Conservation (phyloP, 2,888 invertebrate genomes). For the Spialia ferax region DNA sequence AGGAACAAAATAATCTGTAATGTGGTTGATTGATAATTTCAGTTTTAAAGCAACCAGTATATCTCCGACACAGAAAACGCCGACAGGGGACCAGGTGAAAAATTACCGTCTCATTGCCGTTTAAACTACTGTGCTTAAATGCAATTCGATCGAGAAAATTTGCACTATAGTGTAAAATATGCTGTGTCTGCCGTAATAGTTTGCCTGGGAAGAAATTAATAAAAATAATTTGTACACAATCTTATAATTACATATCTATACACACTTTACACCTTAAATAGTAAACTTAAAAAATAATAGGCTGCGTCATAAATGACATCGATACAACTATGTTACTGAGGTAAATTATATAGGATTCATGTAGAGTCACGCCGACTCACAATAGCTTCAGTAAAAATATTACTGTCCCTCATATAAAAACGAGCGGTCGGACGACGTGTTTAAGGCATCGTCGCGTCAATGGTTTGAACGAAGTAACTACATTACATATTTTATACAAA, state of each 20-base stretch:
- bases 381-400: conserved; percentile 68
- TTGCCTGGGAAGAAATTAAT: conserved; percentile 48
- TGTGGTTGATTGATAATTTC: too few relatives aligned
- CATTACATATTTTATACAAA: conserved; percentile 40
- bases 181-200: conserved; percentile 38
- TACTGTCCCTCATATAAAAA: conserved; percentile 70
- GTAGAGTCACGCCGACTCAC: conserved; percentile 69
- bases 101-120: conserved; percentile 48
- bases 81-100: conserved; percentile 56
- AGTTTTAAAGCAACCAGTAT: conserved; percentile 14
- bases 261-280: conserved; percentile 78
- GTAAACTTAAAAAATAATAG: conserved; percentile 83
- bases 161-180: conserved; percentile 52
- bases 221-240: conserved; percentile 79
- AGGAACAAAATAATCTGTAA: too few relatives aligned
- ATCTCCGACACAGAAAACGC: conserved; percentile 20
- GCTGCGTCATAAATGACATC: conserved; percentile 83
- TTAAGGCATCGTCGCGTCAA: conserved; percentile 52
- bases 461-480: conserved; percentile 49
- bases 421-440: conserved; percentile 60
- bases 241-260: conserved; percentile 70
- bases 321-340: conserved; percentile 82
- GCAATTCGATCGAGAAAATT: conserved; percentile 57
- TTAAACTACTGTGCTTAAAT: conserved; percentile 40
- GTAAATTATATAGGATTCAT: conserved; percentile 83